A percentile compares a stretch with the other conserved stretches of the same genome.
These are phyloP conservation scores for Tupaia tana DNA, from an alignment of 2,113 vertebrate species.

Conservation along the genomic window DNA sequence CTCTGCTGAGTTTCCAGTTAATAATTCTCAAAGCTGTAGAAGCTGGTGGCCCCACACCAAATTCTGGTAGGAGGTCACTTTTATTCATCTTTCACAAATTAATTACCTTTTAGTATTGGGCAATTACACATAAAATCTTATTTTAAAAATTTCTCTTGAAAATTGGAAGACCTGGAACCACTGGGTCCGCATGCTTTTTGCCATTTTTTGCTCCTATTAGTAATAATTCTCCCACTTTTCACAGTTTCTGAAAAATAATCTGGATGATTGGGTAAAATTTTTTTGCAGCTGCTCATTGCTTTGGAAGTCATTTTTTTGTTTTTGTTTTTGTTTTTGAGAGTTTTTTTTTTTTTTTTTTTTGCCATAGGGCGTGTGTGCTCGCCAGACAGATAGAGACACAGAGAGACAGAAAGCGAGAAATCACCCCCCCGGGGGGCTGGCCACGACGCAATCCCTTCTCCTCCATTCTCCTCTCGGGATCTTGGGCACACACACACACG, in stretches of 20 bases:
- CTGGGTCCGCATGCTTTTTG: neutral
- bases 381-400: no score
- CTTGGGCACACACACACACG: no score
- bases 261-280: neutral
- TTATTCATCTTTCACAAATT: slow-evolving; percentile 24
- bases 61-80: neutral
- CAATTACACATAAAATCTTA: slow-evolving; percentile 23
- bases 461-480: no score
- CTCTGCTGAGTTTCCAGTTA: neutral
- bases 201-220: neutral
- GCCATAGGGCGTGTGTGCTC: no score
- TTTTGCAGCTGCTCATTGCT: neutral
- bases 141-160: slow-evolving; percentile 1
- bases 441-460: no score
- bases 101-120: slow-evolving; percentile 25
- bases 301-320: neutral
- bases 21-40: neutral
- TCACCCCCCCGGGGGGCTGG: no score
- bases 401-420: no score
- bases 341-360: no score
- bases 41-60: neutral
- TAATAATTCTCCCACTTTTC: neutral
- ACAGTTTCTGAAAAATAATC: neutral
- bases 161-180: neutral
- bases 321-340: no score